Evolutionary conservation across 2,797 vertebrate species (phyloP), one percentile per base, ranked within the genome.

Genomic region (Gymnodraco acuticeps): DNA sequence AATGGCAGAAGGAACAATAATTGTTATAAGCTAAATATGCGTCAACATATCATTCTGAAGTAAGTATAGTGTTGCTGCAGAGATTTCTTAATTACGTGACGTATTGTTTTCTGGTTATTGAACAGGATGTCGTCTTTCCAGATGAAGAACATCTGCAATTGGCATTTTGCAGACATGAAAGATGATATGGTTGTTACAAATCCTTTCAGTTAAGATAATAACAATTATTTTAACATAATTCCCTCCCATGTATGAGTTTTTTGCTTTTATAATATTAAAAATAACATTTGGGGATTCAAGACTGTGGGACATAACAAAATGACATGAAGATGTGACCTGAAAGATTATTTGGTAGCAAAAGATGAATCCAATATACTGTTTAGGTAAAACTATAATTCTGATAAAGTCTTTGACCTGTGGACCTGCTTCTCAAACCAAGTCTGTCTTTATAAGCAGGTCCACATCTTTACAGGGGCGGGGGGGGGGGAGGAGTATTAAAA

Each of bases 401-500:
- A 63, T 69, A 23, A 56, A 51, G 50, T 33, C 14, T 19, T 23
- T 8, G 33, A 38, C 33, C 33, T 38, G 33, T 38, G 33, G 33
- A 38, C 33, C 33, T 38, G 51, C 15, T 5, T 54, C 0, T 61
- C 42, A 20, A 41, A n/a, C 9, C 38, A 43, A n/a, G n/a, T 17
- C 9, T 27, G 13, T 45, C 46, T 76, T 56, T 10, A 60, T 68
- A 61, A 56, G 17, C 12, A 50, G 20, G 6, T 48, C 19, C 3
- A 42, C 47, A 42, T 56, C 63, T 50, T 19, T 48, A 23, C n/a
- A 62, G 27, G 20, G n/a, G n/a, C n/a, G n/a, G n/a, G n/a, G n/a
- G n/a, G n/a, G n/a, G n/a, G n/a, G n/a, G 19, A 16, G 48, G 16
- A 23, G 48, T 68, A 12, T 48, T 16, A 23, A 31, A 55, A 50